Conservation (phyloP, 1,140 invertebrate species). For the Tetragnatha versicolor region DNA sequence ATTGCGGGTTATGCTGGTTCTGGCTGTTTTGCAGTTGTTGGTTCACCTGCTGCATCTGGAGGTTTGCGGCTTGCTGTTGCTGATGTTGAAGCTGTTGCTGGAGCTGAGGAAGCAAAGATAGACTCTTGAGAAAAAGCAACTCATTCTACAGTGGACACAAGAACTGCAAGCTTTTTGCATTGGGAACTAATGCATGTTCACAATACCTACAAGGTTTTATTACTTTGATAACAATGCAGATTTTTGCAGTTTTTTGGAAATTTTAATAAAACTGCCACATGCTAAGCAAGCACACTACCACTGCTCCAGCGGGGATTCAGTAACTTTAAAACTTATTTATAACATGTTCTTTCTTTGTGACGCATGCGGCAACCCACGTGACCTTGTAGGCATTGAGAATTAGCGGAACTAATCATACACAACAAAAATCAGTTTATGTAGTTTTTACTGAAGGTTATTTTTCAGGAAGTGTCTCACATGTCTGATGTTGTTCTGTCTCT, state of each 20-base stretch:
- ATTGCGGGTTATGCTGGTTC: constrained; percentile 55
- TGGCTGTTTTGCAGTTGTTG: constrained; percentile 47
- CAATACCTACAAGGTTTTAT: no score
- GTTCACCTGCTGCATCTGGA: constrained; percentile 33
- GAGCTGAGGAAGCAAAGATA: constrained; percentile 27
- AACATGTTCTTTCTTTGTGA: no score
- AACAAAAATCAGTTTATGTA: no score
- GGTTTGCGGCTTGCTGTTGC: no score
- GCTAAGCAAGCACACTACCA: no score
- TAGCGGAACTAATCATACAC: no score
- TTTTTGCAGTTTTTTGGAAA: not conserved
- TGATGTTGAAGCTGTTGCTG: constrained; percentile 54
- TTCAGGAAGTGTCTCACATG: not conserved
- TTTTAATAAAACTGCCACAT: no score
- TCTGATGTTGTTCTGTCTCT: constrained; percentile 43
- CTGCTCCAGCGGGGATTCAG: no score
- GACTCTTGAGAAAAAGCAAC: not conserved
- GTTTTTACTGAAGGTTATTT: not conserved
- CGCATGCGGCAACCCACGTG: no score
- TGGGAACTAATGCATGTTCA: not conserved
- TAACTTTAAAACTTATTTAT: no score
- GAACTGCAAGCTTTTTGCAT: not conserved
- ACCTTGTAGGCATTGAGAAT: no score
- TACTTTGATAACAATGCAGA: not conserved
- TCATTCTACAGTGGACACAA: not conserved